These are phyloP conservation scores for Varecia variegata DNA, from an alignment of 2,797 vertebrate species.

Conservation along the genomic window DNA sequence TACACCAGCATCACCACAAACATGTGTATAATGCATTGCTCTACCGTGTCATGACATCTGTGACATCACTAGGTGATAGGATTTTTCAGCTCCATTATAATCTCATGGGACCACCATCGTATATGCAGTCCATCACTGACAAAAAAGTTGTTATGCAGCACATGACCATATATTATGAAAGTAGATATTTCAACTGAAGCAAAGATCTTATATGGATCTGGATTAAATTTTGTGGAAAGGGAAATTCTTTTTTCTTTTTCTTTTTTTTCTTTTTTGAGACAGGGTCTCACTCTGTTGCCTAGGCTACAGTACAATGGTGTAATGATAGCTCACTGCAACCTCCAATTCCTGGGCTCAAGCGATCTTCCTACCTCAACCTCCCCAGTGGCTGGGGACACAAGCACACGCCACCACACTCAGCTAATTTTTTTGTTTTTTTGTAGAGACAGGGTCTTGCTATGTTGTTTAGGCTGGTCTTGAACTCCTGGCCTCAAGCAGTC, in stretches of 20 bases:
- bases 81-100: neutral
- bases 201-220: neutral
- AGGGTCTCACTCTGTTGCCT: neutral
- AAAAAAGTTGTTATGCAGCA: neutral
- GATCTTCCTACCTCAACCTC: neutral
- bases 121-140: neutral
- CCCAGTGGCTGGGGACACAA: neutral
- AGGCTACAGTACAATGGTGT: neutral
- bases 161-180: neutral
- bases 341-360: neutral
- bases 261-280: neutral
- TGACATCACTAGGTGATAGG: neutral
- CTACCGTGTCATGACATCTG: neutral
- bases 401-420: neutral
- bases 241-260: neutral
- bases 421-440: neutral
- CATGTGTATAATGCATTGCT: neutral
- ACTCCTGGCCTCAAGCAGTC: too few species aligned
- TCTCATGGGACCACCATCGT: neutral
- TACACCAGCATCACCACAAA: neutral
- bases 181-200: conserved; percentile 4
- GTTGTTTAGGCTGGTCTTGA: too few species aligned
- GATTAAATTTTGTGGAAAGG: neutral
- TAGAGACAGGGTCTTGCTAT: too few species aligned
- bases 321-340: neutral